Evolutionary conservation across 2,113 vertebrate species (phyloP).

Genomic region (Chamaea fasciata): DNA sequence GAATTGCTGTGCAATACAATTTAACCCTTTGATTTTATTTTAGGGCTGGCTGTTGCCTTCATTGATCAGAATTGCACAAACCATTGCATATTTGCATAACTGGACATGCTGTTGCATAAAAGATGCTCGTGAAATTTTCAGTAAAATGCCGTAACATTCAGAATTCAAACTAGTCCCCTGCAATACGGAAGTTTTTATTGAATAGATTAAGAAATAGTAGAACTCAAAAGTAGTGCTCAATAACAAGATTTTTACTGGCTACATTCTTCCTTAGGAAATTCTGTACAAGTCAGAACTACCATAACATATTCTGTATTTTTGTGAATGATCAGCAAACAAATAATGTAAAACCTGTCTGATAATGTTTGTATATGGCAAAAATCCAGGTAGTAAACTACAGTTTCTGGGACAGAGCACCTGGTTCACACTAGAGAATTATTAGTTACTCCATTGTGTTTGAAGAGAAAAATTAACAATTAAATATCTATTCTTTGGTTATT

Average conservation of each 20-base stretch:
- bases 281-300: background rate
- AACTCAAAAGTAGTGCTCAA: background rate
- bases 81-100: background rate
- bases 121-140: background rate
- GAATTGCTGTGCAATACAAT: background rate
- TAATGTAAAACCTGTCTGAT: background rate
- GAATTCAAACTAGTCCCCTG: background rate
- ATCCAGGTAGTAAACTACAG: background rate
- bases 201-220: background rate
- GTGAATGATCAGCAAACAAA: background rate
- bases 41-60: background rate
- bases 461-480: background rate
- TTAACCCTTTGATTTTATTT: background rate
- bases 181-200: background rate
- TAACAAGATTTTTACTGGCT: background rate
- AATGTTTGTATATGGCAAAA: background rate
- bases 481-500: background rate
- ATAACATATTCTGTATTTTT: background rate
- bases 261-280: background rate
- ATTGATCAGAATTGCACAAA: background rate
- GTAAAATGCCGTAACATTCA: background rate
- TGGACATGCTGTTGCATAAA: background rate
- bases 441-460: background rate
- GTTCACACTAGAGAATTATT: background rate
- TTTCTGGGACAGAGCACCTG: background rate